Evolutionary conservation across 1,140 invertebrate species (phyloP).

Genomic region (Rhynchophorus ferrugineus): DNA sequence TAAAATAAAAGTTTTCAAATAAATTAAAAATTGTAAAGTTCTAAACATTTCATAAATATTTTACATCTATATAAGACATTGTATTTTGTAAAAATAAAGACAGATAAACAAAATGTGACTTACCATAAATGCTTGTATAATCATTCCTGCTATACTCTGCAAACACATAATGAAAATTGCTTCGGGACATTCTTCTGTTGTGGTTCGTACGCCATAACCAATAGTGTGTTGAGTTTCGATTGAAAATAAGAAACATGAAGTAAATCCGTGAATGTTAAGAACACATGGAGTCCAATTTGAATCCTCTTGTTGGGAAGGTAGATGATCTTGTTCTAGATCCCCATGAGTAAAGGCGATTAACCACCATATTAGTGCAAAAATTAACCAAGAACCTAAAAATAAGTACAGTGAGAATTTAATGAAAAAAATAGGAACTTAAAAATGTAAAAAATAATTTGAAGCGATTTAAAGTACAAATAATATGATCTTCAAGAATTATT

Average conservation of each 20-base stretch:
- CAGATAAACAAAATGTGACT: background rate
- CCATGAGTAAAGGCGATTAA: constrained; percentile 89
- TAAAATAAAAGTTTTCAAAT: no score
- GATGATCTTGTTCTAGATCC: constrained; percentile 70
- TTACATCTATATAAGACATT: no score
- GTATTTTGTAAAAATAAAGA: background rate
- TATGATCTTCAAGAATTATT: no score
- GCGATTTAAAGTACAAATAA: no score
- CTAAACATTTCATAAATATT: no score
- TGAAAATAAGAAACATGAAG: constrained; percentile 85
- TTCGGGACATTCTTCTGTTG: constrained; percentile 92
- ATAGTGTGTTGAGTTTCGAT: constrained; percentile 93
- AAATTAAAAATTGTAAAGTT: no score
- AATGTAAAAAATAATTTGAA: no score
- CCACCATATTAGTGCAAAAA: constrained; percentile 91
- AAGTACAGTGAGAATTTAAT: background rate
- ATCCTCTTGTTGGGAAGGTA: constrained; percentile 57
- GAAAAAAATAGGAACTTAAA: background rate
- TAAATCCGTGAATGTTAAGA: constrained; percentile 71
- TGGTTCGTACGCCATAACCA: constrained; percentile 61
- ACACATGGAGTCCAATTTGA: constrained; percentile 77
- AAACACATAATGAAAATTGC: constrained; percentile 96
- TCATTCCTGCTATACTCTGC: constrained; percentile 88
- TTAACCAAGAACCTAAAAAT: constrained; percentile 81
- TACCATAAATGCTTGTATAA: constrained; percentile 65